phyloP scores from a whole-genome alignment of 2,797 vertebrate genomes.

The Eulemur mongoz region DNA sequence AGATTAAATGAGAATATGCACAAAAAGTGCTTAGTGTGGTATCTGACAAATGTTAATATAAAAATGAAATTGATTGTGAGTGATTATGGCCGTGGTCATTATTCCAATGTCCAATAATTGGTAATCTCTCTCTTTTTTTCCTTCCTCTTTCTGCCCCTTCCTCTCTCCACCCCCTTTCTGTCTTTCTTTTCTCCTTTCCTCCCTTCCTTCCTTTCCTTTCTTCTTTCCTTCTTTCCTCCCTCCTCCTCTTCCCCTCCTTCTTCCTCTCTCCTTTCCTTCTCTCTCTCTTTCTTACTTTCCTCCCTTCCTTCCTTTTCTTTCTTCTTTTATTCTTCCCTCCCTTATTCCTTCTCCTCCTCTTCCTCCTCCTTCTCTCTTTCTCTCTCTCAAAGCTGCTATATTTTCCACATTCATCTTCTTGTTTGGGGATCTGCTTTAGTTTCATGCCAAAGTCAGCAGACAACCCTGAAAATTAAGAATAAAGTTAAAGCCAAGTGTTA shows the following conservation, averaged over 20 bases:
- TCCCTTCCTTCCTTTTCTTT: not conserved
- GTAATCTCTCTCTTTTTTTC: not conserved
- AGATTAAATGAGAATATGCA: not conserved
- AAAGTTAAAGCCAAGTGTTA: not conserved
- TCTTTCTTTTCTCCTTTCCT: too few species aligned
- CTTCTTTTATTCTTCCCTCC: too few species aligned
- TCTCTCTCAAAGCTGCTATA: not conserved
- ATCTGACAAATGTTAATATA: not conserved
- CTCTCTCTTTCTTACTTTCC: too few species aligned
- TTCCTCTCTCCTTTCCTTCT: too few species aligned
- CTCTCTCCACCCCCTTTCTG: too few species aligned
- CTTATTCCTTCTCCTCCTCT: too few species aligned
- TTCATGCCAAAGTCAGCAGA: not conserved
- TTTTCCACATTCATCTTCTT: not conserved
- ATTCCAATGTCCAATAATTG: not conserved
- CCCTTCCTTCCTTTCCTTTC: not conserved
- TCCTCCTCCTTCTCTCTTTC: too few species aligned
- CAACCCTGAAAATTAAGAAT: not conserved
- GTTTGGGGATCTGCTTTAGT: not conserved
- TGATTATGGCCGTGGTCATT: rapidly evolving
- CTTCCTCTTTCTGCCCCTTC: not conserved
- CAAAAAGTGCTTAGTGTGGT: rapidly evolving
- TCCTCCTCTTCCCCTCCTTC: too few species aligned
- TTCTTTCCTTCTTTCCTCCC: too few species aligned
- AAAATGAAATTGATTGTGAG: not conserved